These are phyloP conservation scores for Danionella cerebrum DNA, from an alignment of 2,113 vertebrate genomes.

Conservation along the genomic window DNA sequence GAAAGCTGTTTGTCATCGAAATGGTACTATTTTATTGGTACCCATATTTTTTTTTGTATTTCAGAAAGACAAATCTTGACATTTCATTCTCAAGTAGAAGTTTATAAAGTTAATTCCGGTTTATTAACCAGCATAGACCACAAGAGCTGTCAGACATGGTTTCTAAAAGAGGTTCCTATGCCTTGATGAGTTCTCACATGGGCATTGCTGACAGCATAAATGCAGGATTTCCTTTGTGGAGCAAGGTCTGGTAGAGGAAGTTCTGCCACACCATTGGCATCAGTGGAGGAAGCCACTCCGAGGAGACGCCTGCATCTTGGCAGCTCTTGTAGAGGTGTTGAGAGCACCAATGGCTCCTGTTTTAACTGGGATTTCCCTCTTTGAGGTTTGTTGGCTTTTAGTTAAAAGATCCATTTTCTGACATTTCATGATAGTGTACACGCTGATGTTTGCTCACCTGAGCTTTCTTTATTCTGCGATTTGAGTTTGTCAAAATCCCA, in stretches of 20 bases:
- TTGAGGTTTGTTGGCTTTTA: conserved; percentile 1
- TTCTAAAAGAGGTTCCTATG: not conserved
- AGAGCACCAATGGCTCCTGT: not conserved
- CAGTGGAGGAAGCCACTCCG: conserved; percentile 31
- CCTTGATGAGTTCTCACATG: not conserved
- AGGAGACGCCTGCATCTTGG: conserved; percentile 27
- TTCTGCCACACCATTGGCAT: conserved; percentile 30
- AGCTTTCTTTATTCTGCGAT: too few species aligned
- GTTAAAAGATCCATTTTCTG: not conserved
- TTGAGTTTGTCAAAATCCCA: too few species aligned
- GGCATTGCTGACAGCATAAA: not conserved
- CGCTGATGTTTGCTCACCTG: too few species aligned
- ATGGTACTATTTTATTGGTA: too few species aligned
- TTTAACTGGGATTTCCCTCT: conserved; percentile 1
- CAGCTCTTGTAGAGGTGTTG: conserved; percentile 13
- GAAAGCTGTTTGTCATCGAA: too few species aligned
- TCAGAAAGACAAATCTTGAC: too few species aligned
- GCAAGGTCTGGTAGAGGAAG: conserved; percentile 31
- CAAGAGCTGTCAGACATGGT: not conserved
- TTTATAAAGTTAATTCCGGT: too few species aligned
- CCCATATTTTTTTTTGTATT: too few species aligned
- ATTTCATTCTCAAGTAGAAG: too few species aligned
- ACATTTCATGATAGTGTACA: not conserved
- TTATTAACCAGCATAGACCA: not conserved
- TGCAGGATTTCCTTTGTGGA: conserved; percentile 36